Percentiles rank a stretch among this genome's conserved stretches.
These are phyloP conservation scores for Leuciscus waleckii DNA, from an alignment of 2,797 vertebrate species.

Conservation along the genomic window DNA sequence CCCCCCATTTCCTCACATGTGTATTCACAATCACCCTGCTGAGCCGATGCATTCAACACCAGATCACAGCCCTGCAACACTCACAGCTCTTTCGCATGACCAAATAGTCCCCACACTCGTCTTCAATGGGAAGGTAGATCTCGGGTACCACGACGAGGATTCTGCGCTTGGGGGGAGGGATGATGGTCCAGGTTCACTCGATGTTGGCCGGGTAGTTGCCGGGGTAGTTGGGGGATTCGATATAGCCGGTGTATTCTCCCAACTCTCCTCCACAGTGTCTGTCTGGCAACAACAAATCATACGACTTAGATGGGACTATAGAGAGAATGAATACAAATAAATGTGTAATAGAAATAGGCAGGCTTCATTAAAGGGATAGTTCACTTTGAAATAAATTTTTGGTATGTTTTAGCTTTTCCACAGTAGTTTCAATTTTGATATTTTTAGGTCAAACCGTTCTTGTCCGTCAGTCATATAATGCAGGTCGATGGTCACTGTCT, in stretches of 20 bases:
- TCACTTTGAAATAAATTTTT: too few relatives aligned
- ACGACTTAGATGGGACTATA: not conserved
- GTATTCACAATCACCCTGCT: slow-evolving; percentile 50
- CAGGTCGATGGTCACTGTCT: too few relatives aligned
- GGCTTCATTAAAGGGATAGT: not conserved
- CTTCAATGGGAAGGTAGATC: slow-evolving; percentile 96
- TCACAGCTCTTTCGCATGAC: slow-evolving; percentile 98
- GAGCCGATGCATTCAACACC: slow-evolving; percentile 12
- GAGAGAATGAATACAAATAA: not conserved
- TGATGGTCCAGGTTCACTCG: slow-evolving; percentile 96
- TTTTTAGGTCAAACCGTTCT: too few relatives aligned
- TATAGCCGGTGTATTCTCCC: slow-evolving; percentile 94
- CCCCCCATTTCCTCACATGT: slow-evolving; percentile 32
- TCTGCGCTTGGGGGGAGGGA: slow-evolving; percentile 92
- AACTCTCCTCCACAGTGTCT: slow-evolving; percentile 93
- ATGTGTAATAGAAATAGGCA: not conserved
- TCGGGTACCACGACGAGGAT: slow-evolving; percentile 97
- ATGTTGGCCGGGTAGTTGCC: slow-evolving; percentile 96
- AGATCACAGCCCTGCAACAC: slow-evolving; percentile 65
- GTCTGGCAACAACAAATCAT: slow-evolving; percentile 78
- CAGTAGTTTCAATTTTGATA: too few relatives aligned
- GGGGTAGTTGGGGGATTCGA: slow-evolving; percentile 97
- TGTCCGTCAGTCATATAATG: too few relatives aligned
- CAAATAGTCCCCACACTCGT: slow-evolving; percentile 97
- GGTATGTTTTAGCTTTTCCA: too few relatives aligned